Evolutionary conservation across 2,888 invertebrate genomes (phyloP), one percentile per base, ranked within the genome.

Genomic region (Globia sparganii): DNA sequence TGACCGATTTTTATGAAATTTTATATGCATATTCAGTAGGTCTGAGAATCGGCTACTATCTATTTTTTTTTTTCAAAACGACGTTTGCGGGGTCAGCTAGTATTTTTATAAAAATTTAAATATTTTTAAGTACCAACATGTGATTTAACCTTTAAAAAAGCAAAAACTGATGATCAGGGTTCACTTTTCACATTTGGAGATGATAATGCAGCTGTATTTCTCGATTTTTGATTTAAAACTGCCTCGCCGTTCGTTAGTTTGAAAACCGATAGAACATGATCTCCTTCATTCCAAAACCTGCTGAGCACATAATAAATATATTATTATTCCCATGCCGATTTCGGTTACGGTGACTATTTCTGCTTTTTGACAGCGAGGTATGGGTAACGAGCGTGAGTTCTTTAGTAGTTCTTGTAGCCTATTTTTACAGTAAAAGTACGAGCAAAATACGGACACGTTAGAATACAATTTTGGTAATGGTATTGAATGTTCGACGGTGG

Each of bases 211-310:
- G 46, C 31, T 66, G 21, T 43, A 28, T 21, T 21, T 43, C 13
- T 62, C 1, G 13, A 43, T 28, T 11, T 65, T 65, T 43, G 13
- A 43, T 28, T 28, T 28, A 18, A 40, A 40, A 18, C 21, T n/a
- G 4, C 18, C 25, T 49, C 21, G 37, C 49, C 15, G 2, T 4
- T 43, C 2, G 53, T 25, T 6, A 28, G 18, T 37, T 37, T 9
- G 18, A 77, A 76, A 46, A 77, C 59, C 40, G 8, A 53, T 64
- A 75, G 2, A 34, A 56, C 25, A 40, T 40, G 40, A 13, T 40
- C 40, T 40, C 3, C 40, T 40, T 40, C 40, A 46, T 46, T 18
- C 46, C 46, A 46, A 28, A 8, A 74, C 18, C 8, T 37, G 4
- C 37, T 37, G 3, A 37, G 4, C 13, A 21, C 11, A 21, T 64